Evolutionary conservation across 2,888 invertebrate species (phyloP).

Genomic region (Parnassius smintheus): DNA sequence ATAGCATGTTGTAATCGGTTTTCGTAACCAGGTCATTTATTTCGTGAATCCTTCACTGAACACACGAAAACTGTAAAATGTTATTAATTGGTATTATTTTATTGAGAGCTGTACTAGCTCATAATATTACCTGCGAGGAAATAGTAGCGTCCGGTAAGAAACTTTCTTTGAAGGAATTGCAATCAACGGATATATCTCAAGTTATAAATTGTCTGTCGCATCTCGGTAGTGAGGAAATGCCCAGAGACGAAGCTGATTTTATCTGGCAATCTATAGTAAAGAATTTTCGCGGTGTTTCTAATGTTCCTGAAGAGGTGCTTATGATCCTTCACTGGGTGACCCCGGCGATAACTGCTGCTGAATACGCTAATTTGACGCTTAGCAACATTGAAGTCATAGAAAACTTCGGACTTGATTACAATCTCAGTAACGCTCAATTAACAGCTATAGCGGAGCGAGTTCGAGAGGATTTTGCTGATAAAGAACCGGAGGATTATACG

Average conservation of each 20-base stretch:
- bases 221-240: conserved; percentile 53
- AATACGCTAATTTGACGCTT: conserved; percentile 76
- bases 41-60: neutral
- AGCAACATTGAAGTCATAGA: conserved; percentile 75
- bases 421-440: conserved; percentile 63
- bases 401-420: conserved; percentile 77
- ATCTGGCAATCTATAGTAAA: conserved; percentile 62
- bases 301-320: conserved; percentile 67
- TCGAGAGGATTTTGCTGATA: conserved; percentile 73
- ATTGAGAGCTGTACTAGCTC: conserved; percentile 22
- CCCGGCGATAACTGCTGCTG: conserved; percentile 66
- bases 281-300: conserved; percentile 51
- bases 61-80: neutral
- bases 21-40: conserved; percentile 2
- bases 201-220: conserved; percentile 60
- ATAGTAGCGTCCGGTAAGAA: conserved; percentile 45
- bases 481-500: conserved; percentile 79
- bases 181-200: conserved; percentile 50
- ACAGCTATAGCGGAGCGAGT: conserved; percentile 73
- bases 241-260: conserved; percentile 48
- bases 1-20: too few relatives aligned
- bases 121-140: conserved; percentile 50
- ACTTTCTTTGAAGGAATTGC: conserved; percentile 43
- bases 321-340: conserved; percentile 70
- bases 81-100: conserved; percentile 1